Base-by-base conservation (phyloP, 2,113 vertebrate genomes). In the Heliornis fulica region DNA sequence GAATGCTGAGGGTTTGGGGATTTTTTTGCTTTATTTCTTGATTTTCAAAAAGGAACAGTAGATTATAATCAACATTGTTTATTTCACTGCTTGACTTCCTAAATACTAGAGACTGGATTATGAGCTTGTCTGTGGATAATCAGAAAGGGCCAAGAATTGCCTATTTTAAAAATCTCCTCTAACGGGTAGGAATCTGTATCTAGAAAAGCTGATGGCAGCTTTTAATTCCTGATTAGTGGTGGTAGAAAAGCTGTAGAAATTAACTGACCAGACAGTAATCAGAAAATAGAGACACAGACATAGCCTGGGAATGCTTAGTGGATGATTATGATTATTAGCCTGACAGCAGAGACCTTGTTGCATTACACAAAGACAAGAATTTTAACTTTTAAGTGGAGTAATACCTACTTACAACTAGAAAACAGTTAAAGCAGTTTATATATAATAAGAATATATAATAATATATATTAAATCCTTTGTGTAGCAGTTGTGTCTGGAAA, bases 41-140 rank as follows among this genome's bases (percentile, higher is more conserved):
- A 92, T 96, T 80, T 76, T 5, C 8, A 36, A 90, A 96, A 95
- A 97, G 98, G 97, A 98, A 95, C 97, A 98, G 96, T 97, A 96
- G 96, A 97, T 98, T 98, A 98, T 98, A 98, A 98, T 98, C 98
- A 99, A 98, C 97, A 96, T 98, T 98, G 98, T 98, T 99, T 98
- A 98, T 98, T 98, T 99, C 98, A 96, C 97, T 98, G 98, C 97
- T 98, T 98, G 98, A 98, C 97, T 99, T 98, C 98, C 98, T 98
- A 98, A 98, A 98, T 97, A 98, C 96, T 96, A 98, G 97, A 51
- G 85, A 89, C 70, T 98, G 98, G 98, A 99, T 99, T 98, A 98
- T 97, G 97, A 98, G 98, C 98, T 99, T 98, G 98, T 98, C 97
- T 93, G 77, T 90, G 97, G 98, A 98, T 99, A 98, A 99, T 98